A percentile compares a stretch with the other conserved stretches of the same genome.
These are phyloP conservation scores for Mycetomoellerius zeteki DNA, from an alignment of 1,140 invertebrate genomes.

Conservation along the genomic window DNA sequence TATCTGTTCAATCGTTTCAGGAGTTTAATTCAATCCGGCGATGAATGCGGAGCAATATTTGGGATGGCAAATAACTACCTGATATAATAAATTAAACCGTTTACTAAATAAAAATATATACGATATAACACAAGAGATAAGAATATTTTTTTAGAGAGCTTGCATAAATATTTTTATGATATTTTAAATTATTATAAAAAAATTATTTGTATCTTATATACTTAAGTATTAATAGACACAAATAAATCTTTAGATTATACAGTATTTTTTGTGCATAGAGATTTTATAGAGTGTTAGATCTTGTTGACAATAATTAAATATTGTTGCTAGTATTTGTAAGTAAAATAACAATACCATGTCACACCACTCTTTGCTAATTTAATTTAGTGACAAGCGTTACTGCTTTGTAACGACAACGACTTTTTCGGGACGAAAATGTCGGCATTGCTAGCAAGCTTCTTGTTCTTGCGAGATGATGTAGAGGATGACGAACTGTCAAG, in stretches of 20 bases:
- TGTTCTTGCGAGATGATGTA: constrained; percentile 80
- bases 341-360: constrained; percentile 9
- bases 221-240: constrained; percentile 5
- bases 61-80: constrained; percentile 39
- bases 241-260: constrained; percentile 1
- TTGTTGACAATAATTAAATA: neutral
- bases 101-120: constrained; percentile 28
- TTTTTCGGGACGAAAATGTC: constrained; percentile 76
- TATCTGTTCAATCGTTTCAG: constrained; percentile 64
- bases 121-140: neutral
- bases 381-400: constrained; percentile 55
- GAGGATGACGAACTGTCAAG: constrained; percentile 85
- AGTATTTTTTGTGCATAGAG: neutral
- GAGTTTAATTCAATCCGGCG: constrained; percentile 61
- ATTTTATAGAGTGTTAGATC: neutral
- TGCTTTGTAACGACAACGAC: constrained; percentile 57
- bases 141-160: neutral
- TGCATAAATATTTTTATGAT: neutral
- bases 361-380: constrained; percentile 1
- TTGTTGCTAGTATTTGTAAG: neutral
- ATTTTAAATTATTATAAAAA: neutral
- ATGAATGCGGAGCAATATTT: constrained; percentile 51
- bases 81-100: constrained; percentile 33
- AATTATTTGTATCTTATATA: neutral
- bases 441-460: constrained; percentile 71